Evolutionary conservation across 2,888 invertebrate species (phyloP).

Genomic region (Shargacucullia verbasci): DNA sequence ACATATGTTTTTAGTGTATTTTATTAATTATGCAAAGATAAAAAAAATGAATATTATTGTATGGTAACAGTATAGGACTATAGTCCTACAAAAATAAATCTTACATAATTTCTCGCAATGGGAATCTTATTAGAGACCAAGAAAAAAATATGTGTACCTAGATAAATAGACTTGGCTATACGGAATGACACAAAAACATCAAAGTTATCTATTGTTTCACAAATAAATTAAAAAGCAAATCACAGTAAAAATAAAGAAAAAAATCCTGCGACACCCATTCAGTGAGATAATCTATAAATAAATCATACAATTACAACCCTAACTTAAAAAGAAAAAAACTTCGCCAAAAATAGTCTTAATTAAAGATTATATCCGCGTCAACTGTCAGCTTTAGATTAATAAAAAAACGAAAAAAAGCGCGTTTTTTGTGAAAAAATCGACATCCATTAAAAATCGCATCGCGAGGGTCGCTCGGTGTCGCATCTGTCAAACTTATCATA

Average conservation of each 20-base stretch:
- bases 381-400: constrained; percentile 86
- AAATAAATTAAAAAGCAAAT: neutral
- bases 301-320: constrained; percentile 77
- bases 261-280: constrained; percentile 30
- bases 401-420: constrained; percentile 75
- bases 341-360: constrained; percentile 85
- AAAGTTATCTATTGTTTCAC: too few species aligned
- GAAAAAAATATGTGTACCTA: too few species aligned
- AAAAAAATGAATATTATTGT: too few species aligned
- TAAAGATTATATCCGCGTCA: constrained; percentile 89
- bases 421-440: constrained; percentile 76
- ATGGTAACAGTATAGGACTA: too few species aligned
- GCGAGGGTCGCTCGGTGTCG: constrained; percentile 74
- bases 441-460: constrained; percentile 83
- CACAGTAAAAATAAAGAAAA: neutral
- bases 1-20: too few species aligned
- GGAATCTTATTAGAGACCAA: too few species aligned
- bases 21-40: too few species aligned
- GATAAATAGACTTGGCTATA: too few species aligned
- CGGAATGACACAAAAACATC: too few species aligned
- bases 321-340: constrained; percentile 65
- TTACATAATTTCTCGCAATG: too few species aligned
- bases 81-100: too few species aligned
- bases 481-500: constrained; percentile 81
- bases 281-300: constrained; percentile 72